Percentiles rank a stretch among this genome's conserved stretches.
Evolutionary conservation across 2,113 vertebrate genomes (phyloP).

Genomic region (Morone saxatilis): DNA sequence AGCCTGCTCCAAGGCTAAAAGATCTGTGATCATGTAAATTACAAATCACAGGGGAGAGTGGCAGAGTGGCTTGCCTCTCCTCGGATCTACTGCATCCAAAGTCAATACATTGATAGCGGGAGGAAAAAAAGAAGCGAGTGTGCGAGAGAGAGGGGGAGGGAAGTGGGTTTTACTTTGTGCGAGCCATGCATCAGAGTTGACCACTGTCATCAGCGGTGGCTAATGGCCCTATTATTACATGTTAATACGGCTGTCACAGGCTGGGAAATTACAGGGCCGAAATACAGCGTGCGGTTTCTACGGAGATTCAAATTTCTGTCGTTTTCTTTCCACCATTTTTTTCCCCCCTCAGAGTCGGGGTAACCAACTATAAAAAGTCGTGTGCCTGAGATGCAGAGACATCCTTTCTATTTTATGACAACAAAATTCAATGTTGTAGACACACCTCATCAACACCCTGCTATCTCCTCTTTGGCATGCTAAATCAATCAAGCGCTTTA

Average conservation of each 20-base stretch:
- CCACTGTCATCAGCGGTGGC: constrained; percentile 32
- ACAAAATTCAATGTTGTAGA: constrained; percentile 51
- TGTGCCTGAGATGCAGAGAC: constrained; percentile 3
- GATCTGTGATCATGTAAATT: constrained; percentile 39
- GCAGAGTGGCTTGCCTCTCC: neutral
- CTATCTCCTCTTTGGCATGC: constrained; percentile 42
- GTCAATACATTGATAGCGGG: neutral
- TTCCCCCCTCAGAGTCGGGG: neutral
- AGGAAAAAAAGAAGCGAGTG: neutral
- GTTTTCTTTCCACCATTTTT: no score
- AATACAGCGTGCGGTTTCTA: neutral
- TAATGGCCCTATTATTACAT: constrained; percentile 54
- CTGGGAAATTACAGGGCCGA: neutral
- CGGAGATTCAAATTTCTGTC: neutral
- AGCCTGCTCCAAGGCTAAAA: no score
- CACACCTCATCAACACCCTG: constrained; percentile 67
- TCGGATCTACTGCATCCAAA: neutral
- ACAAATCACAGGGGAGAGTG: neutral
- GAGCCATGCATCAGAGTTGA: constrained; percentile 11
- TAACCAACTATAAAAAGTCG: neutral
- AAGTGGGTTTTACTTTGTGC: constrained; percentile 2
- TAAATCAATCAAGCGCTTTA: constrained; percentile 55
- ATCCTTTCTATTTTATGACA: constrained; percentile 53
- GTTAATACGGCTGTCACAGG: constrained; percentile 15
- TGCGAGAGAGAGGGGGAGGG: neutral